A percentile compares a stretch with the other conserved stretches of the same genome.
phyloP scores from a whole-genome alignment of 2,113 vertebrate species.

The Pteronura brasiliensis region DNA sequence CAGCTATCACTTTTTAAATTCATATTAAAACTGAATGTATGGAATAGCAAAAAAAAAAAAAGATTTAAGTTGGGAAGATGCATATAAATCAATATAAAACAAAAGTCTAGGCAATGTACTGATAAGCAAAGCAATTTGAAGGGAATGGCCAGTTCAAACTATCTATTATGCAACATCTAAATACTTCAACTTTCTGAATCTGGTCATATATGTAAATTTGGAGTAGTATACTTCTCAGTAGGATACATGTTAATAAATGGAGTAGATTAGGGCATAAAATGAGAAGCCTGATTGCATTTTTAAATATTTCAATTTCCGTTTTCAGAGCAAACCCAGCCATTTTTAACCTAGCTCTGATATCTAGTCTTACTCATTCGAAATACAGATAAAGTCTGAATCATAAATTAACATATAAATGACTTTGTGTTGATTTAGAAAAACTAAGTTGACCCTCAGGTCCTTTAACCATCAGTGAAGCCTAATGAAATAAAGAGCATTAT shows the following conservation, averaged over 20 bases:
- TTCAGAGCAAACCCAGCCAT: neutral
- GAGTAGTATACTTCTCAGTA: neutral
- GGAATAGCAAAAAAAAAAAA: neutral
- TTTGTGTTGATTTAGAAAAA: conserved; percentile 52
- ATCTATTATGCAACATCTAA: neutral
- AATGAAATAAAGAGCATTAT: conserved; percentile 45
- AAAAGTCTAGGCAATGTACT: neutral
- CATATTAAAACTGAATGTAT: neutral
- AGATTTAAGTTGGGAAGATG: neutral
- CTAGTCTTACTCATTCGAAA: conserved; percentile 41
- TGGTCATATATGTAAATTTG: neutral
- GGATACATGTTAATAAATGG: neutral
- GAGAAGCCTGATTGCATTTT: neutral
- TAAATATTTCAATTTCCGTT: conserved; percentile 46
- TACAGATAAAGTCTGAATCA: conserved; percentile 56
- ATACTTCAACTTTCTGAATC: neutral
- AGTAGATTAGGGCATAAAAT: conserved; percentile 1
- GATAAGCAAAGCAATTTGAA: neutral
- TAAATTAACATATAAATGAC: conserved; percentile 67
- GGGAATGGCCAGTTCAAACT: neutral
- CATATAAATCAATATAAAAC: neutral
- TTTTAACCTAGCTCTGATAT: conserved; percentile 22
- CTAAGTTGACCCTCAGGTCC: conserved; percentile 54
- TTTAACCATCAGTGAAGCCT: conserved; percentile 43
- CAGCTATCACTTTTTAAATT: neutral